Conservation (phyloP, 37 sponge, comb jelly and placozoan genomes). For the Oscarella lobularis region DNA sequence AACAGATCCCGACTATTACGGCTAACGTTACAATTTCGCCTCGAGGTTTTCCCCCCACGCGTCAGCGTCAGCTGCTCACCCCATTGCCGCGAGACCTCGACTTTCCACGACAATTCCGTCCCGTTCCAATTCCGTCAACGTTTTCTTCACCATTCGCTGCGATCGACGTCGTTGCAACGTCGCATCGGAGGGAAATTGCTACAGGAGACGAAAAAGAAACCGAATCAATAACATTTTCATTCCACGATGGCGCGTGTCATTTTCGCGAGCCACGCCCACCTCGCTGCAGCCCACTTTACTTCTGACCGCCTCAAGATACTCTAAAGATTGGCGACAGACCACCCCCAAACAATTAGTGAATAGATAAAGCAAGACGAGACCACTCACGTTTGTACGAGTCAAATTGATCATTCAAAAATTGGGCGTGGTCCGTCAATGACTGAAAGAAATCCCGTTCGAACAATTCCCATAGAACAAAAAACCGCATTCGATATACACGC, state of each 20-base stretch:
- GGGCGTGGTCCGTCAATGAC: neutral
- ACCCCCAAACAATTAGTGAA: neutral
- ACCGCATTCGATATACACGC: neutral
- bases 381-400: neutral
- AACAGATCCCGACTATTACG: neutral
- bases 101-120: slow-evolving; percentile 71
- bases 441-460: too few species aligned
- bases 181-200: slow-evolving; percentile 11
- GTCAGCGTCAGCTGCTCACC: slow-evolving; percentile 14
- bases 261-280: too few species aligned
- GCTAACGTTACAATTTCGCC: too few species aligned
- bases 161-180: slow-evolving; percentile 8
- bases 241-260: too few species aligned
- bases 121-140: slow-evolving; percentile 46
- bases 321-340: neutral
- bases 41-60: neutral
- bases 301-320: neutral
- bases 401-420: neutral
- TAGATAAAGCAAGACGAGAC: neutral
- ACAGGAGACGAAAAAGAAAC: slow-evolving; percentile 13
- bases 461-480: too few species aligned
- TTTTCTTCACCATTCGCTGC: neutral
- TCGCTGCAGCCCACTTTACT: neutral
- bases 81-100: slow-evolving; percentile 49
- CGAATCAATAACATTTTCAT: too few species aligned